phyloP scores from a whole-genome alignment of 2,888 invertebrate species.

The Tineola bisselliella region DNA sequence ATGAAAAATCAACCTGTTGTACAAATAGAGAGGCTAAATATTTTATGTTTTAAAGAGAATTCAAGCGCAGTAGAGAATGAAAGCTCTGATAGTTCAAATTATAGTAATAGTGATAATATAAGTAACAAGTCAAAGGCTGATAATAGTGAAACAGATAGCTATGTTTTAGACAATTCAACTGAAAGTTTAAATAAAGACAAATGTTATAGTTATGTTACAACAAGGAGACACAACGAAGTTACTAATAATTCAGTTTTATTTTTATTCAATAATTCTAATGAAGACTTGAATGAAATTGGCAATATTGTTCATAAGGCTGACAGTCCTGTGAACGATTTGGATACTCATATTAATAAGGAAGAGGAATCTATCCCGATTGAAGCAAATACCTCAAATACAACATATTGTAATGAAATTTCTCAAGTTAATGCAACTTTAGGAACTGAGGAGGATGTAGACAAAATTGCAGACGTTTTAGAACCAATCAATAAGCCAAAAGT shows the following conservation, averaged over 20 bases:
- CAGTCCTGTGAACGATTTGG: not conserved
- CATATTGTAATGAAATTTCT: too few relatives aligned
- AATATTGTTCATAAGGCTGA: constrained; percentile 19
- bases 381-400: not conserved
- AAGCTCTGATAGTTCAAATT: not conserved
- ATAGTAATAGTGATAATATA: not conserved
- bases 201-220: constrained; percentile 49
- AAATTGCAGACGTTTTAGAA: not conserved
- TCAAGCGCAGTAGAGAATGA: not conserved
- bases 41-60: not conserved
- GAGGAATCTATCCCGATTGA: not conserved
- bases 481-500: not conserved
- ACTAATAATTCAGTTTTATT: constrained; percentile 35
- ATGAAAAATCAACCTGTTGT: constrained; percentile 5
- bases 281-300: constrained; percentile 29
- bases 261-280: constrained; percentile 30
- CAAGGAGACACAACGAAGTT: constrained; percentile 40
- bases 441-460: not conserved
- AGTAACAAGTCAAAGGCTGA: not conserved
- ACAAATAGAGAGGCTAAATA: not conserved
- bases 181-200: constrained; percentile 20
- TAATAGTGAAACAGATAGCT: not conserved
- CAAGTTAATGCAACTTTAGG: too few relatives aligned
- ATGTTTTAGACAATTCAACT: not conserved
- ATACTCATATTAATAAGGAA: too few relatives aligned